Base-by-base conservation (phyloP, 92 coral and sea anemone genomes). In the Ricordea florida region DNA sequence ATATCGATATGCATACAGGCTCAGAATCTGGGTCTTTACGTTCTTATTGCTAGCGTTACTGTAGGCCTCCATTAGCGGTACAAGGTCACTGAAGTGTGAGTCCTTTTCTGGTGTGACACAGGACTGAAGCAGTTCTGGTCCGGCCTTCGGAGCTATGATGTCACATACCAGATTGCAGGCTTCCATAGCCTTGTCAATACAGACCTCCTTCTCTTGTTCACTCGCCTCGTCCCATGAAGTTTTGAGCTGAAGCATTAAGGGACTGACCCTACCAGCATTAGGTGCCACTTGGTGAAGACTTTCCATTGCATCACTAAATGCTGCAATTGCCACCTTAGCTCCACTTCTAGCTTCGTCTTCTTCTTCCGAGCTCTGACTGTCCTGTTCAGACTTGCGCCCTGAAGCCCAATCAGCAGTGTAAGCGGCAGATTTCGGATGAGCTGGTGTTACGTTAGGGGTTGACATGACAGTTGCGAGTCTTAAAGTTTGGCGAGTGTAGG, bases 141-240 rank as follows among this genome's bases (percentile, higher is more conserved):
- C 85, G 38, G 81, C 90, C 40, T 89, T 89, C 6, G 94, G 87
- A 0, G 90, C 84, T 37, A 89, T 89, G 56, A 84, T 31, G 25
- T 55, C 75, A 67, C 90, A 89, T 28, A 89, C 82, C 6, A 84
- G 51, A 57, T 53, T 60, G 55, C 94, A 89, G 36, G 78, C 90
- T 80, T 84, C 87, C 16, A 46, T 74, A 13, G 94, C 87, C 81
- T 74, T 89, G 31, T 67, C 85, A 23, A 85, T 85, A 61, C 94
- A 89, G n/a, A 79, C 71, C 46, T 65, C 49, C 51, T 85, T 74
- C 67, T 85, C 88, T 6, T 59, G 30, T 50, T 69, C 62, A 13
- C 53, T 89, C 22, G 91, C 57, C 41, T 74, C 81, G 34, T 72
- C 76, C 88, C 94, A 89, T 40, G 65, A 44, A 0, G 76, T 68